phyloP scores from a whole-genome alignment of 2,797 vertebrate genomes.

The Geotrypetes seraphini region DNA sequence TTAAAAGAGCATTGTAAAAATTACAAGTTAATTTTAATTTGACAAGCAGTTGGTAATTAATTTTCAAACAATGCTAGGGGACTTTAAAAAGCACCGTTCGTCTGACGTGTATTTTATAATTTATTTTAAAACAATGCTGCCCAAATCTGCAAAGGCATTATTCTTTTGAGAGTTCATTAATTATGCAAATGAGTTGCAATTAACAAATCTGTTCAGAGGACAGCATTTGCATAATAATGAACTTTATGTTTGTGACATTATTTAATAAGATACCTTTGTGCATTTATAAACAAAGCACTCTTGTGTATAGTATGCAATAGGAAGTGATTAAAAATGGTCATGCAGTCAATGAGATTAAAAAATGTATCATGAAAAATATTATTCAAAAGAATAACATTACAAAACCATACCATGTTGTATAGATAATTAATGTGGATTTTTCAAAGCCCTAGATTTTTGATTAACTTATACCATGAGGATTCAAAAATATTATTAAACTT shows the following conservation, averaged over 20 bases:
- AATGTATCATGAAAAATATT: constrained; percentile 17
- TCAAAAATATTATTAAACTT: constrained; percentile 14
- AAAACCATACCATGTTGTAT: too few relatives aligned
- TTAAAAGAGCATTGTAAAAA: constrained; percentile 58
- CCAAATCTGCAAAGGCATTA: constrained; percentile 81
- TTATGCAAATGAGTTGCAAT: constrained; percentile 90
- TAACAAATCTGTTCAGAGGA: constrained; percentile 84
- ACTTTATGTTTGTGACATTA: constrained; percentile 76
- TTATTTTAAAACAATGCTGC: constrained; percentile 78
- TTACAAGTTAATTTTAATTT: constrained; percentile 64
- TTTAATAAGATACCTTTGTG: constrained; percentile 82
- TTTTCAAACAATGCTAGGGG: constrained; percentile 63
- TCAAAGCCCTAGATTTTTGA: constrained; percentile 18
- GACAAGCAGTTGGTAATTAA: constrained; percentile 70
- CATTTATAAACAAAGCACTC: constrained; percentile 61
- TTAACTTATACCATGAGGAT: constrained; percentile 25
- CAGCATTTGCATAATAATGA: constrained; percentile 86
- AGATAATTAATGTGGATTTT: constrained; percentile 30
- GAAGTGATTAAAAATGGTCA: constrained; percentile 34
- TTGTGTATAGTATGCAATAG: constrained; percentile 38
- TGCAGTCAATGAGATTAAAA: constrained; percentile 32
- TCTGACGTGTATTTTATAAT: constrained; percentile 80
- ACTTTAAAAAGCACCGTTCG: constrained; percentile 57
- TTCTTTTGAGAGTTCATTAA: constrained; percentile 89
- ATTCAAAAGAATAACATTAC: constrained; percentile 35